phyloP scores from a whole-genome alignment of 2,797 vertebrate species.

The Garrulus glandarius region DNA sequence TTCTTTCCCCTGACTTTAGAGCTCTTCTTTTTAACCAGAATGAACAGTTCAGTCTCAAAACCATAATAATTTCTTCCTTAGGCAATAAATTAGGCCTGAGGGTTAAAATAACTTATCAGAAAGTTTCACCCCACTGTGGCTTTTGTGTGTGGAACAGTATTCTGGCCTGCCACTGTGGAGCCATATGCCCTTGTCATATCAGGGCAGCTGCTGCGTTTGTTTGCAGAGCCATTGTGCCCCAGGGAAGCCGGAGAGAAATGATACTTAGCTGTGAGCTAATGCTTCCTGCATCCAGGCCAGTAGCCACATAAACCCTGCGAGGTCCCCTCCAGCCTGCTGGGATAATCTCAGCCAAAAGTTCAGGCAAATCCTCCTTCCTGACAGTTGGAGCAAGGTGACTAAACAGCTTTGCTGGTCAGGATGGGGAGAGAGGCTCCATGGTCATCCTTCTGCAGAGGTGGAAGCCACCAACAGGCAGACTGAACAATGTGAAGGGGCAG shows the following conservation, averaged over 20 bases:
- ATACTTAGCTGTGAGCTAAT: neutral
- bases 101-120: neutral
- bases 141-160: neutral
- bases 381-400: neutral
- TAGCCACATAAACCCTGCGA: neutral
- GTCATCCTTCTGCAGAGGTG: neutral
- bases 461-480: neutral
- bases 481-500: fast-evolving
- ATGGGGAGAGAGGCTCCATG: neutral
- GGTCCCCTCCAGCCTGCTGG: neutral
- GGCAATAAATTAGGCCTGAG: neutral
- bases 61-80: neutral
- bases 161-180: neutral
- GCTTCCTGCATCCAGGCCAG: neutral
- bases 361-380: neutral
- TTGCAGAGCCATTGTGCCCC: neutral
- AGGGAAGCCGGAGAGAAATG: neutral
- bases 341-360: neutral
- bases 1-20: neutral
- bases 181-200: neutral
- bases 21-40: neutral
- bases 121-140: neutral
- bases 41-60: neutral
- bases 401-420: neutral
- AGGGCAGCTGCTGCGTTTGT: neutral